Base-by-base conservation (phyloP, 2,797 vertebrate species). In the Gallinago solitaria region DNA sequence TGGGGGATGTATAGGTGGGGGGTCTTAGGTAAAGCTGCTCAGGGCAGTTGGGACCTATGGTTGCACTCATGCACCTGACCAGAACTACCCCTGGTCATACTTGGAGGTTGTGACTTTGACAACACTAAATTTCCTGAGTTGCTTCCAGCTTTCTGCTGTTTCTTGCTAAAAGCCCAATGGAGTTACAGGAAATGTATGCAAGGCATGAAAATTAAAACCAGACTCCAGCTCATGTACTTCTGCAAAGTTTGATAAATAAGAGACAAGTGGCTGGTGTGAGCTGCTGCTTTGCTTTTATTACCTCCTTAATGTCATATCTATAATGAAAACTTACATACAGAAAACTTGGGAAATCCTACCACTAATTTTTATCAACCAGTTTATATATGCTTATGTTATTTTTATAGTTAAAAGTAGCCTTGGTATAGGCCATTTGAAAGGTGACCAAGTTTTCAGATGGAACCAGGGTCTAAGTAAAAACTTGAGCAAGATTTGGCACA, bases 201-300 rank as follows among this genome's bases (percentile, higher is more conserved):
- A 89, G 39, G 39, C 16, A 53, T 70, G 28, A 93, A 92, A 94
- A 90, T 45, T 33, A 53, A 63, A 85, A 81, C 4, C 45, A 82
- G 32, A 23, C 3, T 51, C 23, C 37, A 89, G 41, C 6, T 82
- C n/a, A 25, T 5, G 15, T 23, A 35, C 32, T 70, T 35, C 53
- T 80, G 32, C 24, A 33, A 94, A 76, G 19, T 53, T 63, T 51
- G 43, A 80, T 50, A 83, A 67, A 76, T 53, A 70, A 47, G 9
- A 73, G 8, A 35, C 7, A 35, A 2, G 0, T 2, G 11, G 9
- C 16, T 41, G 32, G 4, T 7, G 16, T 28, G 23, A 83, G 27
- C 12, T 33, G 28, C 5, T 69, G 47, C 21, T 76, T 77, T 47
- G 6, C 6, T 88, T 74, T 81, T 35, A 71, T 74, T 18, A 56